phyloP scores from a whole-genome alignment of 2,888 invertebrate species.

The Alcis repandata region DNA sequence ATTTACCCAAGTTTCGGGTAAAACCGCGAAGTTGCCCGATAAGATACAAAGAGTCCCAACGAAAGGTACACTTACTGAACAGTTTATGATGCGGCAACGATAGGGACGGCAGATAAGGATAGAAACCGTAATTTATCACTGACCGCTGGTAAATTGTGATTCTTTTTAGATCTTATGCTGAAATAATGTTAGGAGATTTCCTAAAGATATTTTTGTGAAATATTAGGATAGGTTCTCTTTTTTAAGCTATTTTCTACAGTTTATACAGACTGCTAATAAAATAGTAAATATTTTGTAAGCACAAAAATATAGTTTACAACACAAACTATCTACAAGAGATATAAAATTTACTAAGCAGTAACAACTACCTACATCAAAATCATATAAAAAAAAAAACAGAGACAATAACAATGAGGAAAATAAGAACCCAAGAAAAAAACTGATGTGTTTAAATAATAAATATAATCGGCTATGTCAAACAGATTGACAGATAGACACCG shows the following conservation, averaged over 20 bases:
- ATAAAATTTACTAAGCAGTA: no score
- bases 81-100: slow-evolving; percentile 46
- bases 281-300: no score
- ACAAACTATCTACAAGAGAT: no score
- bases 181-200: slow-evolving; percentile 30
- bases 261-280: not conserved
- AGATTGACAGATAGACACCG: no score
- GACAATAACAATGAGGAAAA: no score
- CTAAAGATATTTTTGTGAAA: slow-evolving; percentile 24
- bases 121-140: slow-evolving; percentile 41
- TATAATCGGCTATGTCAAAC: no score
- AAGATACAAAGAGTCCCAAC: slow-evolving; percentile 40
- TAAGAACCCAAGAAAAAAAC: no score
- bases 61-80: slow-evolving; percentile 35
- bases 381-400: no score
- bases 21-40: slow-evolving; percentile 34
- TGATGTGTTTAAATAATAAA: no score
- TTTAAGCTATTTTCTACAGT: not conserved
- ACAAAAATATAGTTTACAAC: no score
- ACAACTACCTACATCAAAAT: no score
- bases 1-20: slow-evolving; percentile 36
- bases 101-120: slow-evolving; percentile 37
- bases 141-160: slow-evolving; percentile 34
- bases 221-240: slow-evolving; percentile 12
- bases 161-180: slow-evolving; percentile 33